These are phyloP conservation scores for Melanostoma scalare DNA, from an alignment of 2,888 invertebrate genomes.

Conservation along the genomic window DNA sequence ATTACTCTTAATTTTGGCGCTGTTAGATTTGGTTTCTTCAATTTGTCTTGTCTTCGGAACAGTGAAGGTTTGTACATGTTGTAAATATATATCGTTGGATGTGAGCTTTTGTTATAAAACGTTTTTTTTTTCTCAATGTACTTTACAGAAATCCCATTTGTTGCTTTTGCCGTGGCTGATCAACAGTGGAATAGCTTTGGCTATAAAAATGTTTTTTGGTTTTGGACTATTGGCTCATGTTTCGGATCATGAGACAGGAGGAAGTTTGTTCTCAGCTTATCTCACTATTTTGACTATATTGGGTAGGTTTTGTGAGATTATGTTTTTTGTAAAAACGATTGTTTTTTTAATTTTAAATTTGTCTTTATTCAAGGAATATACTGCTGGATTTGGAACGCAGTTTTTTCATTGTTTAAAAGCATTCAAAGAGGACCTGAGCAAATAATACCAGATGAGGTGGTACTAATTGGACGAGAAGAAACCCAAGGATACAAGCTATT, in stretches of 20 bases:
- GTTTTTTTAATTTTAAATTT: background rate
- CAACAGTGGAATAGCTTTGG: conserved; percentile 20
- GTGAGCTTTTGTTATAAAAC: background rate
- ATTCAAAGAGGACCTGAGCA: conserved; percentile 20
- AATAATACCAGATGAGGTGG: background rate
- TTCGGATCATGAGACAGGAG: background rate
- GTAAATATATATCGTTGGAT: background rate
- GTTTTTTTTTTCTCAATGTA: background rate
- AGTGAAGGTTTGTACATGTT: conserved; percentile 8
- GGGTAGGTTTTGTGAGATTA: conserved; percentile 13
- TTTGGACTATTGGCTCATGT: background rate
- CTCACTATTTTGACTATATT: background rate
- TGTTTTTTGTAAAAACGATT: background rate
- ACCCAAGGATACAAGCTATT: background rate
- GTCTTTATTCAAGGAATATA: conserved; percentile 5
- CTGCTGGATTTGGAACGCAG: conserved; percentile 22
- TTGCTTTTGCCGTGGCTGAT: conserved; percentile 50
- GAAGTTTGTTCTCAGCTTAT: background rate
- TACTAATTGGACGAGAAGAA: background rate
- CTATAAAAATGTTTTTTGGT: background rate
- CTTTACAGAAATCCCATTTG: conserved; percentile 30
- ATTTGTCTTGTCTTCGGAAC: conserved; percentile 15
- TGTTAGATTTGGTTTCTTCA: conserved; percentile 27
- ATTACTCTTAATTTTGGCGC: background rate
- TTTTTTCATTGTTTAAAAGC: conserved; percentile 35